Evolutionary conservation across 1,140 invertebrate genomes (phyloP).

Genomic region (Brachionus plicatilis): DNA sequence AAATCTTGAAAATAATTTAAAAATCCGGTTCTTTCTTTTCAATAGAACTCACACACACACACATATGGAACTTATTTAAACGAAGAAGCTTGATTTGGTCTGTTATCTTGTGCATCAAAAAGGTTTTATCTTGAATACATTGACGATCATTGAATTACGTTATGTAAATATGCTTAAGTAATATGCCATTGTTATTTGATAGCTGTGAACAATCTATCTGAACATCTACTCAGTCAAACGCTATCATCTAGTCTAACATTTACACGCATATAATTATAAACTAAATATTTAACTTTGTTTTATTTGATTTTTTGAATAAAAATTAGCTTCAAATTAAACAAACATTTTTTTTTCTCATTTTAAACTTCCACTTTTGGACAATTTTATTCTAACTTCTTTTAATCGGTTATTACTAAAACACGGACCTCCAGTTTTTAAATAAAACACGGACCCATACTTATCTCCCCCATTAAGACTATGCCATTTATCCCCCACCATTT

Average conservation of each 20-base stretch:
- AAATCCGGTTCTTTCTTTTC: neutral
- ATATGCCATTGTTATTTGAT: neutral
- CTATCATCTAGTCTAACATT: neutral
- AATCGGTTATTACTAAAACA: too few species aligned
- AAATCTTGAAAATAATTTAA: too few species aligned
- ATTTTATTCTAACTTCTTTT: too few species aligned
- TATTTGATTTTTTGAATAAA: neutral
- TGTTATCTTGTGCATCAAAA: neutral
- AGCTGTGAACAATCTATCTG: neutral
- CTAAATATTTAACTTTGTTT: neutral
- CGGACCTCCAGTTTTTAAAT: too few species aligned
- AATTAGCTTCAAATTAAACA: neutral
- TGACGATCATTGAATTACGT: conserved; percentile 12
- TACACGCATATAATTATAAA: neutral
- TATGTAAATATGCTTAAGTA: neutral
- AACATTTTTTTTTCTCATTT: neutral
- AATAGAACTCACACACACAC: neutral
- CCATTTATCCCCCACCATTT: too few species aligned
- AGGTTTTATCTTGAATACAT: neutral
- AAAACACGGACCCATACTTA: too few species aligned
- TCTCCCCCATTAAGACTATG: too few species aligned
- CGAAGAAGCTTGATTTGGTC: neutral
- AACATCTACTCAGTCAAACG: neutral
- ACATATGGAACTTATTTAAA: conserved; percentile 15
- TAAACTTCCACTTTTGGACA: too few species aligned